Evolutionary conservation across 2,113 vertebrate genomes (phyloP).

Genomic region (Pachyramphus minor): DNA sequence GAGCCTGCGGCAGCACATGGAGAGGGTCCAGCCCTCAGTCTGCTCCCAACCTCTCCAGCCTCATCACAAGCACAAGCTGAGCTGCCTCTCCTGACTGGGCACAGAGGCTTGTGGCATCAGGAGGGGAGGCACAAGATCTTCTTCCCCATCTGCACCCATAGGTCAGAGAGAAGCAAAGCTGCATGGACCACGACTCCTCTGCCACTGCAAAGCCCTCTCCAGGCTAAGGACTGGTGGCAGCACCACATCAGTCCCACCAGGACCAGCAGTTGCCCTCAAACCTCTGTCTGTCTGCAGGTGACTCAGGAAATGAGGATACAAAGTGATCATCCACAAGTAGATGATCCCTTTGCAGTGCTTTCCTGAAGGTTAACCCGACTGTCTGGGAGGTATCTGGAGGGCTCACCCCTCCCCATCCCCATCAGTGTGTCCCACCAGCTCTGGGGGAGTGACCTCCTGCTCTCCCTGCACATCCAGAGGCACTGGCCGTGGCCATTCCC

Average conservation of each 20-base stretch:
- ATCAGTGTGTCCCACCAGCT: not conserved
- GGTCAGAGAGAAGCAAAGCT: rapidly evolving
- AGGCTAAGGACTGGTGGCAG: not conserved
- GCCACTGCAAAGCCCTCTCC: not conserved
- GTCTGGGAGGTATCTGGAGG: not conserved
- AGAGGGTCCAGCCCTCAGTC: not conserved
- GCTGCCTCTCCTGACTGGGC: not conserved
- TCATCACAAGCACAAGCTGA: rapidly evolving
- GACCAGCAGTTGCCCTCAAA: not conserved
- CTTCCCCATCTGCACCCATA: not conserved
- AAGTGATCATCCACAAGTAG: not conserved
- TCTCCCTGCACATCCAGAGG: not conserved
- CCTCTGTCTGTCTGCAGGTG: not conserved
- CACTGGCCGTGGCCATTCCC: not conserved
- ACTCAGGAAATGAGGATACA: not conserved
- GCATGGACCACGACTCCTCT: not conserved
- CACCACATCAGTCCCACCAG: rapidly evolving
- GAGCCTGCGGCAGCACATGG: not conserved
- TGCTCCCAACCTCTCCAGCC: not conserved
- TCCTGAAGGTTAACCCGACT: not conserved
- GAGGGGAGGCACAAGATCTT: not conserved
- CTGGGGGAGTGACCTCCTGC: not conserved
- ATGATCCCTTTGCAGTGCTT: not conserved
- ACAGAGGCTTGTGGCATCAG: not conserved
- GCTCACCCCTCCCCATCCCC: not conserved